These are phyloP conservation scores for Lepetodrilus schrolli DNA, from an alignment of 2,888 invertebrate genomes.

Conservation along the genomic window DNA sequence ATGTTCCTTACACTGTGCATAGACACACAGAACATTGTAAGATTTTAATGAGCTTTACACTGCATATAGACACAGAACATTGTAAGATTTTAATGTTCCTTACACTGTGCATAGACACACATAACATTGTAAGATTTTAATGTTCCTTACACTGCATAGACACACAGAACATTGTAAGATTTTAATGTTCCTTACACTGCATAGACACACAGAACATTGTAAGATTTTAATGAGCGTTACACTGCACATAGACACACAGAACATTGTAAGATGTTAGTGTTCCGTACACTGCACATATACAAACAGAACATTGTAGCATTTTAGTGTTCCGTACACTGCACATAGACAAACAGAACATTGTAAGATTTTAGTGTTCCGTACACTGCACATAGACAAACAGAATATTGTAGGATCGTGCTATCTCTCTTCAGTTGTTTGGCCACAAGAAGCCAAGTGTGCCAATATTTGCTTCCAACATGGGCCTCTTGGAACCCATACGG, in stretches of 20 bases:
- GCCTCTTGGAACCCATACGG: constrained; percentile 77
- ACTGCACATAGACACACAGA: constrained; percentile 65
- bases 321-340: constrained; percentile 60
- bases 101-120: constrained; percentile 65
- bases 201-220: constrained; percentile 69
- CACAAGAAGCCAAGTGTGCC: constrained; percentile 83
- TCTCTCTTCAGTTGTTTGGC: constrained; percentile 57
- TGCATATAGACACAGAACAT: constrained; percentile 68
- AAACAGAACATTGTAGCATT: constrained; percentile 67
- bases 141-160: constrained; percentile 66
- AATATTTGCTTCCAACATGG: constrained; percentile 88
- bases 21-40: constrained; percentile 68
- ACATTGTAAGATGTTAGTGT: constrained; percentile 61
- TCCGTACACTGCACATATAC: constrained; percentile 62
- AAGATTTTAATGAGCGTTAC: constrained; percentile 60
- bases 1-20: constrained; percentile 62
- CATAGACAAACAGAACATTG: constrained; percentile 68
- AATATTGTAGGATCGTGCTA: constrained; percentile 59
- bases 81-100: constrained; percentile 62
- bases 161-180: constrained; percentile 67
- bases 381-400: constrained; percentile 64
- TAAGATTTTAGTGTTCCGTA: constrained; percentile 61
- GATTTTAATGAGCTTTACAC: constrained; percentile 59
- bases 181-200: constrained; percentile 59
- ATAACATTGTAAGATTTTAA: constrained; percentile 65